phyloP scores from a whole-genome alignment of 2,113 vertebrate species.

The Mellivora capensis region DNA sequence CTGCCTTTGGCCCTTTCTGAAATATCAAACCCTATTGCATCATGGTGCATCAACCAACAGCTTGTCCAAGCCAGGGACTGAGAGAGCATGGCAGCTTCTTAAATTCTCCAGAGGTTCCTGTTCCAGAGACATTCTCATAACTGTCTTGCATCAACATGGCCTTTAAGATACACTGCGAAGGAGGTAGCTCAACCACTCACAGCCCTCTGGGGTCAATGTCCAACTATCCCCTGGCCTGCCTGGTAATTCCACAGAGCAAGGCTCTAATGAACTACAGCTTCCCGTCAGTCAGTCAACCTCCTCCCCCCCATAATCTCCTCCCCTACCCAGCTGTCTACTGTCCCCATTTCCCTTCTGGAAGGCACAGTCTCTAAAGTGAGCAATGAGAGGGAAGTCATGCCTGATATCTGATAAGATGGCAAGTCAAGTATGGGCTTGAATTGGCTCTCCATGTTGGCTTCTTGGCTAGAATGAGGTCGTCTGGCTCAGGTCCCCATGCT shows the following conservation, averaged over 20 bases:
- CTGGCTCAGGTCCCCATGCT: neutral
- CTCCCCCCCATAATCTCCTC: neutral
- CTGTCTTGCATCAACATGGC: neutral
- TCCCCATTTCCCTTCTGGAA: conserved; percentile 54
- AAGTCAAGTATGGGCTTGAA: conserved; percentile 14
- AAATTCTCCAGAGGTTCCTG: conserved; percentile 50
- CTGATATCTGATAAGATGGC: conserved; percentile 54
- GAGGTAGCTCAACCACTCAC: neutral
- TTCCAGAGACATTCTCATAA: conserved; percentile 16
- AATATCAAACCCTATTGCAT: conserved; percentile 67
- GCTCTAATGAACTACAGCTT: conserved; percentile 20
- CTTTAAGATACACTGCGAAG: conserved; percentile 49
- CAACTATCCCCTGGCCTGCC: neutral
- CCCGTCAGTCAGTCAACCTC: neutral
- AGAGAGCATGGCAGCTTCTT: conserved; percentile 47
- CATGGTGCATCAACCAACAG: conserved; percentile 61
- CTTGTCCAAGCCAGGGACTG: conserved; percentile 54
- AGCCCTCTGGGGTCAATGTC: neutral
- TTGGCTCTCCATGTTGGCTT: rapidly evolving
- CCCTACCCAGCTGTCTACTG: neutral
- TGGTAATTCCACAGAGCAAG: conserved; percentile 27
- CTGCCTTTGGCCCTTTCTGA: conserved; percentile 59
- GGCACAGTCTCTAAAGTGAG: conserved; percentile 36
- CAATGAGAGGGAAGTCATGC: conserved; percentile 66
- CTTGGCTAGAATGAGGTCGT: neutral